These are phyloP conservation scores for Arctia plantaginis DNA, from an alignment of 2,888 invertebrate species.

Conservation along the genomic window DNA sequence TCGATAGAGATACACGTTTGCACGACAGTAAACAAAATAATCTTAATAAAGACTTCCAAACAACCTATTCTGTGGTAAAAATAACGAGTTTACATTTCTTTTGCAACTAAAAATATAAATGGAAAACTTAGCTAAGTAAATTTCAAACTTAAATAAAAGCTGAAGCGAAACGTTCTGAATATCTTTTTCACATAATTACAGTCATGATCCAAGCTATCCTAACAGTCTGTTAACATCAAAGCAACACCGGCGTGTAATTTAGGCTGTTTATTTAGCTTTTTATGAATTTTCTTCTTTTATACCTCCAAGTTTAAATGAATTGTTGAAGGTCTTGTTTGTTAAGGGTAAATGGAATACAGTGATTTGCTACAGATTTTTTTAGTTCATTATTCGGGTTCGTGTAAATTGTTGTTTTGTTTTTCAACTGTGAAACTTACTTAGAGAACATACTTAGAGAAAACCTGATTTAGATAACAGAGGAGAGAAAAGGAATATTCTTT, in stretches of 20 bases:
- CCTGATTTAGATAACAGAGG: too few species aligned
- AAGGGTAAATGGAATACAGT: not conserved
- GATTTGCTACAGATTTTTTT: not conserved
- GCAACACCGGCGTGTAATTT: constrained; percentile 18
- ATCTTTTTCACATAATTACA: constrained; percentile 26
- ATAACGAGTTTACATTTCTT: not conserved
- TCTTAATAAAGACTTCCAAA: not conserved
- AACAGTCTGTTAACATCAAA: constrained; percentile 32
- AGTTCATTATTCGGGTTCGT: not conserved
- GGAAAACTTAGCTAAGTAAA: not conserved
- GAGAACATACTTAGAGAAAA: too few species aligned
- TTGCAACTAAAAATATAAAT: not conserved
- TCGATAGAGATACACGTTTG: not conserved
- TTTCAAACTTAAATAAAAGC: constrained; percentile 9
- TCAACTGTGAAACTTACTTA: too few species aligned
- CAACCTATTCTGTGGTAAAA: not conserved
- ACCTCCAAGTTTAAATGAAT: not conserved
- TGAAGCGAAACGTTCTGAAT: constrained; percentile 8
- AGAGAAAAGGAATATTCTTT: not conserved
- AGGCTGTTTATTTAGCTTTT: constrained; percentile 18
- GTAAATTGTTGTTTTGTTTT: not conserved
- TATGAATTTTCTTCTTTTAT: constrained; percentile 5
- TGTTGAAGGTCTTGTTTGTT: constrained; percentile 7
- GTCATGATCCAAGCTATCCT: constrained; percentile 14
- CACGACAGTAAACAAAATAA: not conserved